These are phyloP conservation scores for Rugalucina vietnamica DNA, from an alignment of 2,888 invertebrate species.

Conservation along the genomic window DNA sequence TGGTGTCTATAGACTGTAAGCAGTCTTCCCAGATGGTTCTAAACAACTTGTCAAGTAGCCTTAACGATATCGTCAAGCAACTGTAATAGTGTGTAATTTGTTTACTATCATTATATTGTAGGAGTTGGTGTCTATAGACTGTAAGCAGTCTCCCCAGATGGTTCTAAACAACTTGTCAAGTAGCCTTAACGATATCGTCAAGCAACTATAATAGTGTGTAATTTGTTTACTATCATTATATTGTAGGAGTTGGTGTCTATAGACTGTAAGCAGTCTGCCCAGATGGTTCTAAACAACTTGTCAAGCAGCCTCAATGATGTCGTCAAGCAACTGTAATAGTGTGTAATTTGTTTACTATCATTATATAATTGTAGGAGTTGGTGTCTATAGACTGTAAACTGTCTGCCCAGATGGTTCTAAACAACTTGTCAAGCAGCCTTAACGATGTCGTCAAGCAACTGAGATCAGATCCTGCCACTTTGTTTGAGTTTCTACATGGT, in stretches of 20 bases:
- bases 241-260: conserved; percentile 86
- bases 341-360: background rate
- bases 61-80: conserved; percentile 73
- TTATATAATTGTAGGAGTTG: conserved; percentile 84
- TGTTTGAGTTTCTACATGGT: conserved; percentile 87
- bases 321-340: conserved; percentile 70
- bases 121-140: conserved; percentile 87
- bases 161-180: conserved; percentile 86
- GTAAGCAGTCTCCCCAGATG: conserved; percentile 87
- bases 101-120: no score
- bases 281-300: conserved; percentile 87
- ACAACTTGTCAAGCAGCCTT: conserved; percentile 85
- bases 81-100: no score
- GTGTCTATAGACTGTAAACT: conserved; percentile 87
- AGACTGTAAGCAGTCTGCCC: conserved; percentile 87
- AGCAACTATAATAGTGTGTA: no score
- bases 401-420: conserved; percentile 87
- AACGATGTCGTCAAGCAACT: conserved; percentile 74
- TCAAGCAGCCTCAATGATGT: conserved; percentile 78
- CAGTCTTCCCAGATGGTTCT: conserved; percentile 88
- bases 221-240: no score
- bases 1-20: conserved; percentile 87
- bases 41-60: conserved; percentile 85
- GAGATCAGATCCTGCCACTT: conserved; percentile 79
- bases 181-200: conserved; percentile 73